Conservation (phyloP, 1,140 invertebrate genomes). For the Drosophila tristis region DNA sequence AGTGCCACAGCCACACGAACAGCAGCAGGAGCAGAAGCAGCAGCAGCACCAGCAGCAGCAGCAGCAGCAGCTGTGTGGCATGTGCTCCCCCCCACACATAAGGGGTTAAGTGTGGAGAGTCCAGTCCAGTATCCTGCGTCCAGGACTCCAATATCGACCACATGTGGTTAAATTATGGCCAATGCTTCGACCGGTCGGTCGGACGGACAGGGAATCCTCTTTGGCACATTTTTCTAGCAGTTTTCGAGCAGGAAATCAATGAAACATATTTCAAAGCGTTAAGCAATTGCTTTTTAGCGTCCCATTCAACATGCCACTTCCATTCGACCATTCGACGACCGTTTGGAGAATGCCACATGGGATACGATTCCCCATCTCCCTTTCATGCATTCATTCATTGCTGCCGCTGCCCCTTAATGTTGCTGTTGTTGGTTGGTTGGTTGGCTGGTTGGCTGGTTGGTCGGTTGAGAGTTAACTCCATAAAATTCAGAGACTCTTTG, state of each 20-base stretch:
- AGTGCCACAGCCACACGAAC: background rate
- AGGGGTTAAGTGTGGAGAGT: conserved; percentile 70
- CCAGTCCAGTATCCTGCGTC: conserved; percentile 19
- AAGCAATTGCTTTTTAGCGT: conserved; percentile 69
- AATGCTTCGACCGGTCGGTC: conserved; percentile 13
- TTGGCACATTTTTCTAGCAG: conserved; percentile 54
- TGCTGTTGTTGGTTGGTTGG: background rate
- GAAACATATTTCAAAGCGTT: conserved; percentile 72
- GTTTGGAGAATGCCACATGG: conserved; percentile 26
- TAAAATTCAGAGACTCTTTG: conserved; percentile 41
- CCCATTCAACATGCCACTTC: conserved; percentile 39
- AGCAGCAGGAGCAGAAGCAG: conserved; percentile 5
- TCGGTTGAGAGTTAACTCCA: conserved; percentile 23
- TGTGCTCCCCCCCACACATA: conserved; percentile 49
- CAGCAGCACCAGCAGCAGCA: conserved; percentile 28
- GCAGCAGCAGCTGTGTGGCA: conserved; percentile 40
- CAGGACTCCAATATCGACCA: conserved; percentile 70
- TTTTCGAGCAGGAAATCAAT: conserved; percentile 72
- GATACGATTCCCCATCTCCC: conserved; percentile 20
- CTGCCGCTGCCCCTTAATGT: background rate
- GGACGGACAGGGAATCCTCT: background rate
- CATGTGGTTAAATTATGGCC: conserved; percentile 80
- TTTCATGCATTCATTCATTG: conserved; percentile 31
- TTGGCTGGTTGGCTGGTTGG: background rate
- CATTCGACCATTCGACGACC: conserved; percentile 23